Base-by-base conservation (phyloP, 2,113 vertebrate species). In the Otolemur garnettii region DNA sequence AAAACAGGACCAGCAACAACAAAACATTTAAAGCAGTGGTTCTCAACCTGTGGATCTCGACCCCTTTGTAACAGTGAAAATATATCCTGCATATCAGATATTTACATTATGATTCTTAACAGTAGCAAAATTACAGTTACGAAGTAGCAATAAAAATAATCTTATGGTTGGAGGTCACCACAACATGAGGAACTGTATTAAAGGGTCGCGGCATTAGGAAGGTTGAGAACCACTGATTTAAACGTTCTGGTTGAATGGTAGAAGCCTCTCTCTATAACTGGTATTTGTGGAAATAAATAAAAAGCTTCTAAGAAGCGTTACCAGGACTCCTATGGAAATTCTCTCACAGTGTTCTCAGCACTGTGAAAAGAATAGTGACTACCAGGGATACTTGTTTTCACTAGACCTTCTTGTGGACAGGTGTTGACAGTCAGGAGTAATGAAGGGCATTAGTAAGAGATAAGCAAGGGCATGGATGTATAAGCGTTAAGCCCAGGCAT, bases 301-400 rank as follows among this genome's bases (percentile, higher is more conserved):
- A 78, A 72, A 83, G 15, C 66, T 91, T 55, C 59, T 55, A 26
- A 28, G n/a, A 71, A 26, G 22, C 90, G 53, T 80, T 78, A 57
- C 38, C 28, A 15, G 86, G 64, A 74, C 8, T 38, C 33, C 71
- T 30, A 0, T 42, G 92, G 42, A 96, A 95, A 84, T 97, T 93
- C 83, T 96, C 85, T 89, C 89, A 91, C 72, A 78, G 90, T 87
- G 95, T 95, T 97, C 85, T 96, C 81, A 95, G 92, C 95, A 68
- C 64, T 62, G 30, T 19, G 15, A 93, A 84, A 75, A 83, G 42
- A 77, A 66, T 59, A 77, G 21, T 33, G 79, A 26, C 90, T 96
- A 60, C 79, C 33, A 69, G 71, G 83, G 86, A 62, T 71, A 14
- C 21, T 82, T 91, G 83, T 90, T 97, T 97, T 95, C 94, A 93